Conservation (phyloP, 2,888 invertebrate species). For the Sminthurides aquaticus region DNA sequence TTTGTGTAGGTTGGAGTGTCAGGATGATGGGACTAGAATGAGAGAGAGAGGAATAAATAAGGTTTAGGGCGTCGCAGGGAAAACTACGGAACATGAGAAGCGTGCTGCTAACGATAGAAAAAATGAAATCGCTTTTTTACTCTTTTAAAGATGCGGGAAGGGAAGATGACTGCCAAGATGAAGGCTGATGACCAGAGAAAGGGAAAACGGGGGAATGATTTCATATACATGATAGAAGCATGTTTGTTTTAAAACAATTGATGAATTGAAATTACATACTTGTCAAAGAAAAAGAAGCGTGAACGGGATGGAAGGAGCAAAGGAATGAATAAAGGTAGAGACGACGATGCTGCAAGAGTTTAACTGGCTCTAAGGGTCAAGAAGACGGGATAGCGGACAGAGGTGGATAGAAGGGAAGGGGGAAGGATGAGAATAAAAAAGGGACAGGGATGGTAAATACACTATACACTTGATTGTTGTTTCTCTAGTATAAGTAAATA, state of each 20-base stretch:
- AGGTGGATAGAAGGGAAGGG: not conserved
- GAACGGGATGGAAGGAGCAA: slow-evolving; percentile 12
- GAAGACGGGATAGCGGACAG: too few species aligned
- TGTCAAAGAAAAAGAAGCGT: slow-evolving; percentile 23
- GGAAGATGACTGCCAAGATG: too few species aligned
- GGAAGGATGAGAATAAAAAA: not conserved
- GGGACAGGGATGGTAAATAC: not conserved
- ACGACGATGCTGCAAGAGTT: not conserved
- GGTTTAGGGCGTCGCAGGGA: too few species aligned
- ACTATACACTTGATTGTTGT: not conserved
- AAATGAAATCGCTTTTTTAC: too few species aligned
- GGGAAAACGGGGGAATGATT: not conserved
- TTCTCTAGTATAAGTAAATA: not conserved
- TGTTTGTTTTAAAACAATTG: slow-evolving; percentile 15
- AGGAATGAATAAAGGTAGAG: not conserved
- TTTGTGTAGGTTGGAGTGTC: too few species aligned
- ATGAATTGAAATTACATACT: slow-evolving; percentile 25
- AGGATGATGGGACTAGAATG: too few species aligned
- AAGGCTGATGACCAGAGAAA: not conserved
- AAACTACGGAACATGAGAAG: too few species aligned
- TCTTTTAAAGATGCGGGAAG: too few species aligned
- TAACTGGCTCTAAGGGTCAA: too few species aligned
- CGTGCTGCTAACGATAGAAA: too few species aligned
- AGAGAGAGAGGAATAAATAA: too few species aligned
- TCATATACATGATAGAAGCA: not conserved